Evolutionary conservation across 92 coral and sea anemone species (phyloP), one percentile per base, ranked within the genome.

Genomic region (Epizoanthus fatuus): DNA sequence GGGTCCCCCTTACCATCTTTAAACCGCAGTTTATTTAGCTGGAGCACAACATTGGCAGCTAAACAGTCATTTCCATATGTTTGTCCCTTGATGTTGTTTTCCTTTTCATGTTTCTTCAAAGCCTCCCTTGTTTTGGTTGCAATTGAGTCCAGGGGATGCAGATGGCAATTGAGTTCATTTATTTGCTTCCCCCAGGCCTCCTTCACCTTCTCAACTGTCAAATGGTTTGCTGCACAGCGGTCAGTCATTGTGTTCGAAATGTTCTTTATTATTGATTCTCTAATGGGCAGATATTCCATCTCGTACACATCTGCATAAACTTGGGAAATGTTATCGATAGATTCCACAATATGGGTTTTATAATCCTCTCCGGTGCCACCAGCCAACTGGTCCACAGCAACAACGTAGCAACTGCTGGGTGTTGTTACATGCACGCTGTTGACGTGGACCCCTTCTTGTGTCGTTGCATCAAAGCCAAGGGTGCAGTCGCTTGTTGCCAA

Each of bases 201-300:
- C 2, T 73, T 44, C 32, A 73, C 3, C 14, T 37, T 12, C 8
- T 73, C 64, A 39, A 40, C 12, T 3, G 80, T 73, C 3, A 63
- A 13, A 73, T 73, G 80, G 57, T 73, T 73, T 15, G 80, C 54
- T 1, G 19, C 67, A 42, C 65, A 39, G 4, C 80, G 80, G 12
- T 73, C 80, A 39, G 80, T 73, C 56, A 73, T 11, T 1, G 56
- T 73, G 59, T 73, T 73, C 42, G 80, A 4, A 73, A 73, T 73
- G 80, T 73, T 73, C 2, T 3, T 63, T 3, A 42, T 42, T 1
- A 44, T 3, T 4, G 14, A 5, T 11, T 73, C 37, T 29, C 80
- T 42, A 19, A 51, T 42, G 5, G n/a, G 19, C 5, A 0, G 32
- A 12, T 29, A 42, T 2, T 73, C 20, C 3, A 16, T 14, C 5